Base-by-base conservation (phyloP, 2,113 vertebrate genomes). In the Ophthalmotilapia sp. region DNA sequence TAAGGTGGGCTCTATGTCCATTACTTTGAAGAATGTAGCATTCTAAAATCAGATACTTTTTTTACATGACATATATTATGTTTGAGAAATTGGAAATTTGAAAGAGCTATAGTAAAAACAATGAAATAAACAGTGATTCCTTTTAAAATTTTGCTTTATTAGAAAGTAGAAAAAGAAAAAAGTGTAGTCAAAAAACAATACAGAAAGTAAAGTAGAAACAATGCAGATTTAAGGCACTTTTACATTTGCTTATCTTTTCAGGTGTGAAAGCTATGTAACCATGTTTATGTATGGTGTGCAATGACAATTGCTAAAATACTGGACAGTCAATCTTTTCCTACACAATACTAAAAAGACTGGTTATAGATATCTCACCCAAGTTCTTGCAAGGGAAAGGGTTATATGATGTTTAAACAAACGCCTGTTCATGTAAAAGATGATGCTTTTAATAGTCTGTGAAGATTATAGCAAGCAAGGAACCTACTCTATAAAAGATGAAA, bases 211-310 rank as follows among this genome's bases (percentile, higher is more conserved):
- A 65, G 31, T n/a, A 12, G 31, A 36, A 62, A 62, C 58, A 2
- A n/a, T 65, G 17, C 31, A 65, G 0, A 65, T 1, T 65, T 65
- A 65, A 36, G 31, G 60, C 60, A 36, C 31, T n/a, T 65, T 65
- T 36, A 19, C 31, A 65, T 65, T n/a, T 36, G 60, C 17, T 12
- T 65, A n/a, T 36, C 10, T n/a, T 65, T 65, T 65, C 31, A 65
- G 58, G 2, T 11, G 17, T n/a, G 9, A 36, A 62, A 62, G 31
- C 31, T 2, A 65, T 65, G 31, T 3, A 65, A 0, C 1, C 31
- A 12, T 65, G 1, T 65, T 65, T 36, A 36, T 62, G 58, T 11
- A 62, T 65, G 9, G 31, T 65, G 31, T 65, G 60, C 60, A n/a
- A 36, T 65, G 60, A 65, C 60, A 65, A 36, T 12, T 36, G 17